Base-by-base conservation (phyloP, 2,888 invertebrate genomes). In the Creontiades dilutus region DNA sequence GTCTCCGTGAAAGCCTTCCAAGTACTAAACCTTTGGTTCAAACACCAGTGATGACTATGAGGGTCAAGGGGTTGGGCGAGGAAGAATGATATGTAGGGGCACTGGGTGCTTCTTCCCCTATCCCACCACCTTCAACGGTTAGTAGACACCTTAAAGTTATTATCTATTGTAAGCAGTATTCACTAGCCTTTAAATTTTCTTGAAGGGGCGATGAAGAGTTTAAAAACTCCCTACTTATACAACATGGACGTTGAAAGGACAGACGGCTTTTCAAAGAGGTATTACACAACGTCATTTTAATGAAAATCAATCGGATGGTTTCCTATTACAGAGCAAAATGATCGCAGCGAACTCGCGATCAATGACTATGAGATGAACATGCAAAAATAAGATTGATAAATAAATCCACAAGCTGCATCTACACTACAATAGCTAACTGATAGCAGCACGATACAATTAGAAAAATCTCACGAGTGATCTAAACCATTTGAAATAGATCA, bases 41-140 rank as follows among this genome's bases (percentile, higher is more conserved):
- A 23, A 68, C 57, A 52, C 2, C 52, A 57, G 37, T 57, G 57
- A 57, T n/a, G 57, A 57, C 19, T 16, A 19, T 7, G 27, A 11
- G 19, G 23, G 68, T 5, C 19, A 68, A 16, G 61, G 61, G 61
- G n/a, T 4, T 61, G 19, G 68, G n/a, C 12, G 68, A 11, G n/a
- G 7, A 68, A 68, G 23, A 68, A 68, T 68, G 68, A 68, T 68
- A 68, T 68, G 68, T 68, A 23, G 68, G 68, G 68, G 68, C 23
- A 68, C 12, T 23, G 9, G 68, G 12, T 68, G 23, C 68, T 23
- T 11, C 23, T n/a, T 68, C 27, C 27, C 68, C 61, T 61, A n/a
- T 61, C 61, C n/a, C n/a, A 19, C n/a, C 61, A 61, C 61, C 61
- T 23, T 23, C 68, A 68, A 68, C 23, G 68, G 68, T 23, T 68